Conservation (phyloP, 2,888 invertebrate species). For the Drosophila pseudotakahashii region DNA sequence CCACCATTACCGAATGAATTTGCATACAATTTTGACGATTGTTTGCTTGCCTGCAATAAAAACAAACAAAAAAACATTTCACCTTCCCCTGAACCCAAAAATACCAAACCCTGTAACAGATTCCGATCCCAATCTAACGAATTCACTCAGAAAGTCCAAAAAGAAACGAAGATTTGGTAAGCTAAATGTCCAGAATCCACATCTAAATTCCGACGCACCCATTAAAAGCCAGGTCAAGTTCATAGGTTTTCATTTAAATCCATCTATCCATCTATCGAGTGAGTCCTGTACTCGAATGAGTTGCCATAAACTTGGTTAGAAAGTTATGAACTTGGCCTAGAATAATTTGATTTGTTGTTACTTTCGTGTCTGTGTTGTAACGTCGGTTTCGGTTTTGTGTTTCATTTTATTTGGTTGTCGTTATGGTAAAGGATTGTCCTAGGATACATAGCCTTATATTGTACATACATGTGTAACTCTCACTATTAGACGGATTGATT, state of each 20-base stretch:
- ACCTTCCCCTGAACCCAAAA: conserved; percentile 18
- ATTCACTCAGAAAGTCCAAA: conserved; percentile 84
- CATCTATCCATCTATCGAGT: neutral
- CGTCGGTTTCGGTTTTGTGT: conserved; percentile 19
- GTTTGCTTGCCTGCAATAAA: conserved; percentile 31
- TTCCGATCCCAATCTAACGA: conserved; percentile 83
- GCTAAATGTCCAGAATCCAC: conserved; percentile 54
- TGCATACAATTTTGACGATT: conserved; percentile 56
- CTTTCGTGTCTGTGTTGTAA: conserved; percentile 22
- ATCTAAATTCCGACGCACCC: conserved; percentile 24
- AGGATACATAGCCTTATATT: conserved; percentile 22
- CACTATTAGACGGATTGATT: conserved; percentile 32
- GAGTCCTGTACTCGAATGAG: conserved; percentile 7
- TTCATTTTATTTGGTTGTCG: conserved; percentile 37
- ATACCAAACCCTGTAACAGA: conserved; percentile 65
- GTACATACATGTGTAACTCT: conserved; percentile 4
- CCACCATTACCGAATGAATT: conserved; percentile 50
- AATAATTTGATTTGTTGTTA: conserved; percentile 29
- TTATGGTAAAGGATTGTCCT: conserved; percentile 42
- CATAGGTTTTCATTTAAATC: neutral
- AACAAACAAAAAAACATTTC: conserved; percentile 28
- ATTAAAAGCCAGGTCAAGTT: conserved; percentile 17
- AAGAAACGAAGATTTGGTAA: conserved; percentile 85
- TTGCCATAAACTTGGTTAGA: conserved; percentile 15
- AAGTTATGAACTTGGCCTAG: conserved; percentile 60